phyloP scores from a whole-genome alignment of 2,113 vertebrate genomes.

The Pseudorasbora parva region DNA sequence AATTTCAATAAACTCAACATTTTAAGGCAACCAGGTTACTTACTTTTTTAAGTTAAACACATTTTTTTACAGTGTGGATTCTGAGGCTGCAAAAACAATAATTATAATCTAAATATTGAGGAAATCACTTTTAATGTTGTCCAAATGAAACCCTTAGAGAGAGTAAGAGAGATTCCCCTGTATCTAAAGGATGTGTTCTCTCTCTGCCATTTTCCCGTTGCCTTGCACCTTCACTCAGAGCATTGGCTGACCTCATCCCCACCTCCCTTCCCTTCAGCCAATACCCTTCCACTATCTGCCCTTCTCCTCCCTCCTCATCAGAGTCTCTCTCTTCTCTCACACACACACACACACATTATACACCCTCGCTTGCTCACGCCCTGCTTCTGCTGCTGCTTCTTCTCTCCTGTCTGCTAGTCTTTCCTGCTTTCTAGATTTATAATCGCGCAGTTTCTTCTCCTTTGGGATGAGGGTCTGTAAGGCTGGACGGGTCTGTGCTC shows the following conservation, averaged over 20 bases:
- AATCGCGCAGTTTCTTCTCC: not conserved
- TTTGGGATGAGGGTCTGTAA: slow-evolving; percentile 53
- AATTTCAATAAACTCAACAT: no score
- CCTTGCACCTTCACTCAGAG: slow-evolving; percentile 27
- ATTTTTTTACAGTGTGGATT: no score
- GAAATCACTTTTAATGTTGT: no score
- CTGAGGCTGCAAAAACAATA: no score
- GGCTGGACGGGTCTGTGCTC: slow-evolving; percentile 31
- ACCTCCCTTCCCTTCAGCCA: slow-evolving; percentile 37
- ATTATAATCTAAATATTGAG: no score
- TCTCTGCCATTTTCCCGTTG: slow-evolving; percentile 23
- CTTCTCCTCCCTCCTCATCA: slow-evolving; percentile 17
- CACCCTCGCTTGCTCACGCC: slow-evolving; percentile 38
- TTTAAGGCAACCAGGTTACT: no score
- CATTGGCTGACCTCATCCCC: slow-evolving; percentile 37
- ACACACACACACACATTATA: slow-evolving; percentile 8
- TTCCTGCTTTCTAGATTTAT: slow-evolving; percentile 24
- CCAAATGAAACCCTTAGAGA: not conserved
- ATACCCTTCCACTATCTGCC: slow-evolving; percentile 29
- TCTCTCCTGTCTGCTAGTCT: not conserved
- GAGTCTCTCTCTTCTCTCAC: slow-evolving; percentile 22
- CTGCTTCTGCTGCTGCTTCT: slow-evolving; percentile 28
- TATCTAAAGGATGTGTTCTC: slow-evolving; percentile 40
- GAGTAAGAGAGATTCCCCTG: not conserved
- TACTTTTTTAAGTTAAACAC: no score